Conservation (phyloP, 1,140 invertebrate species). For the Semibalanus balanoides region DNA sequence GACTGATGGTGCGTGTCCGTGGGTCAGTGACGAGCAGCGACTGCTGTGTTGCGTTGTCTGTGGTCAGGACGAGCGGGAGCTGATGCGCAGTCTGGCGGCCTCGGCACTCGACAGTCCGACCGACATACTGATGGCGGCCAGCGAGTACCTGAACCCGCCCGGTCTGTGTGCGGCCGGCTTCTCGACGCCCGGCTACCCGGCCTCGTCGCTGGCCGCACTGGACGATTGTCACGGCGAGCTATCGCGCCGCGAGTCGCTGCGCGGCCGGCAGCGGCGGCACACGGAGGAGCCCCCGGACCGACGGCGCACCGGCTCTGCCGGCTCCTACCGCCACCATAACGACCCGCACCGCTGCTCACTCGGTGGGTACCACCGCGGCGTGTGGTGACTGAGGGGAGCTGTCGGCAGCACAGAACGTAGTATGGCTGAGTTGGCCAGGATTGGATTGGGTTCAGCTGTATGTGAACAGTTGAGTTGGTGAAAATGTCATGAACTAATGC, state of each 20-base stretch:
- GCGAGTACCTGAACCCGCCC: slow-evolving; percentile 79
- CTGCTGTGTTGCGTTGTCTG: too few species aligned
- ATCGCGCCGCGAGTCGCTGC: too few species aligned
- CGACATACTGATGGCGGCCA: slow-evolving; percentile 66
- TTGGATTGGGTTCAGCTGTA: too few species aligned
- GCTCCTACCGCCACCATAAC: background rate
- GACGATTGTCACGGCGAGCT: background rate
- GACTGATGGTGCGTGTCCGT: too few species aligned
- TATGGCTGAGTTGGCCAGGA: too few species aligned
- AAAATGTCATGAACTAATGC: too few species aligned
- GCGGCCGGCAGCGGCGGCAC: background rate
- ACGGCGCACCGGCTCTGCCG: background rate
- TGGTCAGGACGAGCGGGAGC: slow-evolving; percentile 82
- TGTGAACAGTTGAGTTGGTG: too few species aligned
- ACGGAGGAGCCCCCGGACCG: background rate
- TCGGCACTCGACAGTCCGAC: slow-evolving; percentile 55
- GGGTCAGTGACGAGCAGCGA: too few species aligned
- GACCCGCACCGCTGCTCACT: background rate
- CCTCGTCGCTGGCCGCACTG: background rate
- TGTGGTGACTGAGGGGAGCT: too few species aligned
- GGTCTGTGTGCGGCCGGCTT: slow-evolving; percentile 21
- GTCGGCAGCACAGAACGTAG: too few species aligned
- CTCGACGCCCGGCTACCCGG: too few species aligned
- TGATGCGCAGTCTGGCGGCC: slow-evolving; percentile 60
- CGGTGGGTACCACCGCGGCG: background rate